Percentiles rank a stretch among this genome's conserved stretches.
Evolutionary conservation across 2,113 vertebrate species (phyloP).

Genomic region (Brienomyrus brachyistius): DNA sequence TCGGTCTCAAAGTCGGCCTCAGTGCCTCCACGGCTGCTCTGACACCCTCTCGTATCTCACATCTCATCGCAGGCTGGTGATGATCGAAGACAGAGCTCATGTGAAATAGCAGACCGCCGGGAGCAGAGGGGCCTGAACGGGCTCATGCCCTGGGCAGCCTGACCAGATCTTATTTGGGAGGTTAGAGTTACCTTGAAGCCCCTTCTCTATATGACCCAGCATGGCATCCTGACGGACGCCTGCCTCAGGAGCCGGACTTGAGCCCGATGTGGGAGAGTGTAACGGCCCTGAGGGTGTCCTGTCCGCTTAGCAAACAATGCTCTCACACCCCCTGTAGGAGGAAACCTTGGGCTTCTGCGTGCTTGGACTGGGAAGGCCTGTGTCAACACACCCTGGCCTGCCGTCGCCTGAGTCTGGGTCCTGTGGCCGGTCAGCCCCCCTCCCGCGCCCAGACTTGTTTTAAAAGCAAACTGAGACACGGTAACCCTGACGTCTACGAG

Average conservation of each 20-base stretch:
- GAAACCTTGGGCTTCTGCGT: not conserved
- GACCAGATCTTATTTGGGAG: not conserved
- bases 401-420: not conserved
- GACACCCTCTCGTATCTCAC: not conserved
- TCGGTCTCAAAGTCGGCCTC: not conserved
- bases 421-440: not conserved
- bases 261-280: not conserved
- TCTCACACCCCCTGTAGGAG: not conserved
- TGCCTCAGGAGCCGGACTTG: not conserved
- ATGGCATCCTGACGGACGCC: not conserved
- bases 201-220: not conserved
- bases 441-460: not conserved
- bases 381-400: not conserved
- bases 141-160: not conserved
- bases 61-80: not conserved
- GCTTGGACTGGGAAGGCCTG: not conserved
- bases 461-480: not conserved
- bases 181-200: not conserved
- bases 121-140: not conserved
- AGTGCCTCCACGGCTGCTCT: not conserved
- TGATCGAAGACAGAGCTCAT: not conserved
- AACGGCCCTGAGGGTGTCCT: not conserved
- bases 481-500: constrained; percentile 37
- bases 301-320: not conserved
- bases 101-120: not conserved